phyloP scores from a whole-genome alignment of 1,140 invertebrate species.

The Saccostrea glomerata region DNA sequence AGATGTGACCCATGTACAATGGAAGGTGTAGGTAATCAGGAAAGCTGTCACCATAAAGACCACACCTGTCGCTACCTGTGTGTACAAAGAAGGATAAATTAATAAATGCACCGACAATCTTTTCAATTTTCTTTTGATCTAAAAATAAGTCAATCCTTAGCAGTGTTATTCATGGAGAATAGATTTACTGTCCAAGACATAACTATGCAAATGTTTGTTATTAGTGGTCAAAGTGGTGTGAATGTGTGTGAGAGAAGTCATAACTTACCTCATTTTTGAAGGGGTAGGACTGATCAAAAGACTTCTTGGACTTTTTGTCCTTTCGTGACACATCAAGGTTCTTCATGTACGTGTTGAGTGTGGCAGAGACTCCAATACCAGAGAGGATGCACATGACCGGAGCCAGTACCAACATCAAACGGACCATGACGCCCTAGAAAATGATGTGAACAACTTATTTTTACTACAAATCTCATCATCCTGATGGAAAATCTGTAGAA shows the following conservation, averaged over 20 bases:
- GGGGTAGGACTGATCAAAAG: slow-evolving; percentile 84
- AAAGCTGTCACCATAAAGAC: slow-evolving; percentile 91
- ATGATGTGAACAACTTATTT: background rate
- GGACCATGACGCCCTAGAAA: slow-evolving; percentile 96
- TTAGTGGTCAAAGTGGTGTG: background rate
- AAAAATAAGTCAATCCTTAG: background rate
- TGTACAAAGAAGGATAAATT: slow-evolving; percentile 6
- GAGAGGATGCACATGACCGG: slow-evolving; percentile 98
- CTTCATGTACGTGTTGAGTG: slow-evolving; percentile 94
- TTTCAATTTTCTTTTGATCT: background rate
- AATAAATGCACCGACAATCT: background rate
- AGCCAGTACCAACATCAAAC: slow-evolving; percentile 97
- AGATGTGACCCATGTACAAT: slow-evolving; percentile 99
- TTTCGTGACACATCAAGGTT: slow-evolving; percentile 80
- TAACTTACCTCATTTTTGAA: slow-evolving; percentile 88
- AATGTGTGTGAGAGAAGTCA: too few relatives aligned
- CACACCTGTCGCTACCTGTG: slow-evolving; percentile 90
- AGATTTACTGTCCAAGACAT: background rate
- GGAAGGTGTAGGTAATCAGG: slow-evolving; percentile 94
- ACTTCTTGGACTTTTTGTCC: slow-evolving; percentile 78
- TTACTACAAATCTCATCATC: background rate
- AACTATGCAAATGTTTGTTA: too few relatives aligned
- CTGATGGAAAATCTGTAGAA: background rate
- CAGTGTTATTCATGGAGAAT: background rate
- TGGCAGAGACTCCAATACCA: slow-evolving; percentile 94